Percentiles rank a stretch among this genome's conserved stretches.
These are phyloP conservation scores for Hydrotaea diabolus DNA, from an alignment of 2,888 invertebrate species.

Conservation along the genomic window DNA sequence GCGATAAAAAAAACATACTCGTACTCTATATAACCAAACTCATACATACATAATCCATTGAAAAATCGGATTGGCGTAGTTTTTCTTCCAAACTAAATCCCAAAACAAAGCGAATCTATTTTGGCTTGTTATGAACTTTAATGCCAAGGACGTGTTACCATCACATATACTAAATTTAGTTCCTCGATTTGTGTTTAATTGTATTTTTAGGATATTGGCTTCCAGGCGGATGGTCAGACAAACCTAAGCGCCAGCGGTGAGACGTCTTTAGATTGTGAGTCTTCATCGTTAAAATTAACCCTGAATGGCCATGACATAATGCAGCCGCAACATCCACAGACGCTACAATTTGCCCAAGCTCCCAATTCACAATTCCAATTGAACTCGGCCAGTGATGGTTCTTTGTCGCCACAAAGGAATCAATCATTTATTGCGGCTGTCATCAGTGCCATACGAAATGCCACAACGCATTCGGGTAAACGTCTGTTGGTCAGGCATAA, in stretches of 20 bases:
- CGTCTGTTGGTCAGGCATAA: slow-evolving; percentile 76
- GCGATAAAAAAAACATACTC: slow-evolving; percentile 21
- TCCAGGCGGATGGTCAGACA: slow-evolving; percentile 89
- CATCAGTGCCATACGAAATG: slow-evolving; percentile 86
- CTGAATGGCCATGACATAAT: slow-evolving; percentile 74
- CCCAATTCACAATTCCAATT: slow-evolving; percentile 68
- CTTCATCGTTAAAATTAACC: slow-evolving; percentile 81
- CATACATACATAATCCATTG: slow-evolving; percentile 4
- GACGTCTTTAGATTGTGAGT: slow-evolving; percentile 58
- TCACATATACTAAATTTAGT: neutral
- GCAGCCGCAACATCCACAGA: slow-evolving; percentile 54
- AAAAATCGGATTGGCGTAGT: slow-evolving; percentile 45
- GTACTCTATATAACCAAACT: neutral
- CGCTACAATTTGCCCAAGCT: slow-evolving; percentile 47
- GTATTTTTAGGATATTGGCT: slow-evolving; percentile 85
- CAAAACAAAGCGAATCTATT: slow-evolving; percentile 31
- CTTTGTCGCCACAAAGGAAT: slow-evolving; percentile 84
- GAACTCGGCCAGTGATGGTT: slow-evolving; percentile 77
- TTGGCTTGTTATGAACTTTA: slow-evolving; percentile 47
- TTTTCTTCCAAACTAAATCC: neutral
- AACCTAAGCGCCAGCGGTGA: slow-evolving; percentile 88
- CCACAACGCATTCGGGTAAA: slow-evolving; percentile 79
- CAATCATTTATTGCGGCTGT: slow-evolving; percentile 88
- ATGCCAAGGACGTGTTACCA: neutral
- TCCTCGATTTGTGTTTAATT: slow-evolving; percentile 27